Conservation (phyloP, 2,113 vertebrate genomes). For the Phainopepla nitens region DNA sequence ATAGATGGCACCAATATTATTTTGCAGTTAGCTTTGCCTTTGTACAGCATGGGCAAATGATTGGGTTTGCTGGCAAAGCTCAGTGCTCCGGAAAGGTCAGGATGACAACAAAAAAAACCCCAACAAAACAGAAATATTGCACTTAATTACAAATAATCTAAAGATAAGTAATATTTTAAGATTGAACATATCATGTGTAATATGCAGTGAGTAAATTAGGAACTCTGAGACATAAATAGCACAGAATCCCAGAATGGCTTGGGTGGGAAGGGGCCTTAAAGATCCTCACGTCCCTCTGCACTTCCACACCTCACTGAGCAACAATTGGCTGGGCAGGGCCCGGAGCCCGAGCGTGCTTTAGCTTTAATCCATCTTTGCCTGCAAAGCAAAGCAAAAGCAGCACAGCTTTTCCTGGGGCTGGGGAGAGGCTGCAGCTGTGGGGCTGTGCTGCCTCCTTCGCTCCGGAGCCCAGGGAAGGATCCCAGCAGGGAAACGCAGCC, state of each 20-base stretch:
- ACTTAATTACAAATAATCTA: not conserved
- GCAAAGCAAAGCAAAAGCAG: no score
- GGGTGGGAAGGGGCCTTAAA: not conserved
- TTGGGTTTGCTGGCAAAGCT: not conserved
- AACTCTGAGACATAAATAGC: not conserved
- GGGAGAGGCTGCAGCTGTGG: not conserved
- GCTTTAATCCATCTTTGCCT: not conserved
- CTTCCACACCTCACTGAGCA: not conserved
- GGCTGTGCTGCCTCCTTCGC: not conserved
- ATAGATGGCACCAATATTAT: not conserved
- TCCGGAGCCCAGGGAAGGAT: not conserved
- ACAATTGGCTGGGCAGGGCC: not conserved
- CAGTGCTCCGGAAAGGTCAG: not conserved
- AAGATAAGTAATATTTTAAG: not conserved
- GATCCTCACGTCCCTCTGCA: not conserved
- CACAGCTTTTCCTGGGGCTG: fast-evolving
- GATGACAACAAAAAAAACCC: not conserved
- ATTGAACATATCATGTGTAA: not conserved
- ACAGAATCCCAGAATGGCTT: not conserved
- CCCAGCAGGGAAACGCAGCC: not conserved
- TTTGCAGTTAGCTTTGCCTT: not conserved
- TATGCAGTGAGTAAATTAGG: not conserved
- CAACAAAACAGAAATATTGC: not conserved
- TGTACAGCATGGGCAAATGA: not conserved
- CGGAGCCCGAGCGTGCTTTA: not conserved